Evolutionary conservation across 2,113 vertebrate species (phyloP).

Genomic region (Leptobrachium ailaonicum): DNA sequence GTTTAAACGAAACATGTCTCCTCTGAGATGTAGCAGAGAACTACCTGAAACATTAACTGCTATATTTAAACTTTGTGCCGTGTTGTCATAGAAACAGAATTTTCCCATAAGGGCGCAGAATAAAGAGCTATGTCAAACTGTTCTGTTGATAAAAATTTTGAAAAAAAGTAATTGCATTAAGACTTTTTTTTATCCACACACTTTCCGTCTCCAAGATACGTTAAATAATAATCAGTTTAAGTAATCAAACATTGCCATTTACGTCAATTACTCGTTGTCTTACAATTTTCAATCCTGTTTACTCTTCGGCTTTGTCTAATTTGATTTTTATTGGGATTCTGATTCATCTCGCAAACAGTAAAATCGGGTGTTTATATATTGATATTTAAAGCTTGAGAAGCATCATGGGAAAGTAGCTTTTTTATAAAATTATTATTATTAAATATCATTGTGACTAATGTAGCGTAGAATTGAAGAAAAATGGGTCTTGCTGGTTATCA

Average conservation of each 20-base stretch:
- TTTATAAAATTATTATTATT: too few relatives aligned
- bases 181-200: conserved; percentile 14
- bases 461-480: neutral
- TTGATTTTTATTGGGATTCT: conserved; percentile 25
- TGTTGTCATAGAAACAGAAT: conserved; percentile 40
- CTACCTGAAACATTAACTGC: conserved; percentile 44
- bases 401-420: neutral
- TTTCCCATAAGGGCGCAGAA: conserved; percentile 24
- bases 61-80: conserved; percentile 47
- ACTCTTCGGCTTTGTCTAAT: conserved; percentile 10
- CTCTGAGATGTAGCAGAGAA: conserved; percentile 32
- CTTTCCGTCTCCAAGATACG: conserved; percentile 9
- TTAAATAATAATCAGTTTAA: conserved; percentile 43
- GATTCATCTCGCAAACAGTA: conserved; percentile 18
- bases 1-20: conserved; percentile 47
- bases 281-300: conserved; percentile 33
- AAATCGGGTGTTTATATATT: conserved; percentile 12
- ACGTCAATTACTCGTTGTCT: conserved; percentile 42
- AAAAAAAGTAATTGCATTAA: conserved; percentile 37
- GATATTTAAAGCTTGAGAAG: neutral
- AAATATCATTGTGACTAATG: neutral
- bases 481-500: too few relatives aligned
- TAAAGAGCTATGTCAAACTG: conserved; percentile 36
- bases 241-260: conserved; percentile 40
- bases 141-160: conserved; percentile 35